Evolutionary conservation across 2,797 vertebrate genomes (phyloP), one percentile per base, ranked within the genome.

Genomic region (Rousettus madagascariensis): DNA sequence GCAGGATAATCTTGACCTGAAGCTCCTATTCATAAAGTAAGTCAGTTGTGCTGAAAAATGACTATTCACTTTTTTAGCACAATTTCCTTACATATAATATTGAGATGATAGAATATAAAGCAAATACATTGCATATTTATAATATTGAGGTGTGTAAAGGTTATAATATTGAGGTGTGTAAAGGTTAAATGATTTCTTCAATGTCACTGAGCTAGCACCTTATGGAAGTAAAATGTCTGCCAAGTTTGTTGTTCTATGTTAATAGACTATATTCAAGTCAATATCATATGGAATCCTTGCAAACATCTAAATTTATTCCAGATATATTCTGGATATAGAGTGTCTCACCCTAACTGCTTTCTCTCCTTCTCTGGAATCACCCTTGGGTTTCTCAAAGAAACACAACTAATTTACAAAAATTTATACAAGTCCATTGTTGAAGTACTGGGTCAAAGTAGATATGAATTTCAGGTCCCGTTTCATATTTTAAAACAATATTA

Each of bases 401-500:
- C 4, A 5, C 3, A 85, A 28, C 36, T 43, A 28, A 46, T 65
- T 49, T 36, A n/a, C 33, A 11, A 82, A 75, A 87, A 43, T 63
- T 20, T 49, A 26, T 46, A 13, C 4, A 20, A 2, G 3, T 49
- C 6, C 20, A 13, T 93, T 57, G 2, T 49, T 88, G 43, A 86
- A 53, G 17, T 38, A 36, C 16, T 80, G 8, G 8, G 30, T 78
- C 33, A 72, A 43, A 16, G 9, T 41, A 88, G 41, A 68, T 84
- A 17, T 12, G 63, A 85, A 51, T 80, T 95, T 91, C 43, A 94
- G n/a, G 43, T 82, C 6, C 11, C 66, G 11, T 65, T 80, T 77
- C 22, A 33, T 30, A 85, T 59, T 92, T 94, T 82, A 75, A 92
- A 91, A 80, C 33, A 86, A 65, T 61, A 41, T 61, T 61, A 41